These are phyloP conservation scores for Sitophilus oryzae DNA, from an alignment of 1,140 invertebrate species.

Conservation along the genomic window DNA sequence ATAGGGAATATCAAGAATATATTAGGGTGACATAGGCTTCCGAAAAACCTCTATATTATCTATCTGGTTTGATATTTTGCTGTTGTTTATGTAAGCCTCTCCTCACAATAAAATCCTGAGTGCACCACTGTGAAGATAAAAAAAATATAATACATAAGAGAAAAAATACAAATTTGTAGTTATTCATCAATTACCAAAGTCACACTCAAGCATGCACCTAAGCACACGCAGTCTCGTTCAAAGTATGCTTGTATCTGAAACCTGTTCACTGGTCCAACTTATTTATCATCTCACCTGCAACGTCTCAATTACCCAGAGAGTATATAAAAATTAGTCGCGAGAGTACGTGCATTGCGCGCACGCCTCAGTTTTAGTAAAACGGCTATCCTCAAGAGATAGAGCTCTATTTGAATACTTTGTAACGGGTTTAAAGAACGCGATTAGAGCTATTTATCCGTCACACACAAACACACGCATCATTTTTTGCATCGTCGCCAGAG, in stretches of 20 bases:
- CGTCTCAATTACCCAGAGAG: constrained; percentile 23
- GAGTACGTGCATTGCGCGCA: constrained; percentile 44
- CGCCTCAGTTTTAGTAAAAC: constrained; percentile 25
- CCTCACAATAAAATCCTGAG: no score
- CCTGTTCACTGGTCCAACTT: constrained; percentile 10
- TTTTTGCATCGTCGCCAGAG: constrained; percentile 17
- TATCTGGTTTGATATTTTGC: no score
- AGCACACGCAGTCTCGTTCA: background rate
- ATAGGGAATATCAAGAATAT: no score
- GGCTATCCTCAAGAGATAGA: constrained; percentile 8
- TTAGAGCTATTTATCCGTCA: constrained; percentile 34
- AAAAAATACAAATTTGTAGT: background rate
- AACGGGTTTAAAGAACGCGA: constrained; percentile 31
- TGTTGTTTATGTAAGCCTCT: no score
- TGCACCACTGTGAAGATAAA: no score
- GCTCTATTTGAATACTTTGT: constrained; percentile 20
- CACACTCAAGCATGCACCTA: background rate
- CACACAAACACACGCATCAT: constrained; percentile 21
- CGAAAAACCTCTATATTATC: no score
- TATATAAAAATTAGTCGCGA: constrained; percentile 42
- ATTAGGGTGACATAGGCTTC: no score
- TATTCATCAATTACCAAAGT: background rate
- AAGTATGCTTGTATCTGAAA: constrained; percentile 2
- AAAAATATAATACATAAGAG: no score
- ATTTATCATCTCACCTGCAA: constrained; percentile 39